Evolutionary conservation across 2,888 invertebrate species (phyloP), one percentile per base, ranked within the genome.

Genomic region (Athalia rosae): DNA sequence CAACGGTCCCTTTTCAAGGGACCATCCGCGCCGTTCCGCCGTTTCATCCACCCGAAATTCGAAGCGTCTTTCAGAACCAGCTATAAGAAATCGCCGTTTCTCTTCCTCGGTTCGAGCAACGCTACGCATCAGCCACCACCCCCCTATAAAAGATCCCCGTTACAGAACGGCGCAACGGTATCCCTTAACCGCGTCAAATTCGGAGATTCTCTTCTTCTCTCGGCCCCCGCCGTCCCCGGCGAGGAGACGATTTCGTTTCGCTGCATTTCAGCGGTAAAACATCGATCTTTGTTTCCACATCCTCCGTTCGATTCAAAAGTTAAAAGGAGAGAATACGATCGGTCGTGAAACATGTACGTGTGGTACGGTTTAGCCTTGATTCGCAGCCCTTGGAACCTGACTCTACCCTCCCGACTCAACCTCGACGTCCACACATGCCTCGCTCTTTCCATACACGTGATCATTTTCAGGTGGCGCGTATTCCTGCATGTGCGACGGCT

Each of bases 301-400:
- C 64, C 9, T 13, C 45, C 47, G 5, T 47, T 45, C 3, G n/a
- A 7, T 64, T 4, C 28, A 53, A 53, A 53, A 11, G n/a, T 53
- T 4, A 4, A 53, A 53, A n/a, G 53, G 53, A 1, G 28, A 28
- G 53, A 53, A 53, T 53, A 7, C 5, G 15, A 67, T 41, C 50
- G 9, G 41, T 28, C 4, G 7, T 5, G 47, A 64, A 64, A 61
- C 28, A 41, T 61, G 61, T 28, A 28, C 28, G 28, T 28, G 53
- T n/a, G 63, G 28, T 28, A 50, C 50, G 67, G 67, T 71, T 50
- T 48, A 61, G 74, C 74, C 74, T 74, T 74, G 74, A 74, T 74
- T 74, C 43, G 45, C 74, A 62, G 62, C 62, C 74, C 74, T 62
- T 74, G 48, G 74, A 74, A 74, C 74, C 74, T 74, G 74, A 74